phyloP scores from a whole-genome alignment of 2,888 invertebrate genomes.

The Lithophane leautieri region DNA sequence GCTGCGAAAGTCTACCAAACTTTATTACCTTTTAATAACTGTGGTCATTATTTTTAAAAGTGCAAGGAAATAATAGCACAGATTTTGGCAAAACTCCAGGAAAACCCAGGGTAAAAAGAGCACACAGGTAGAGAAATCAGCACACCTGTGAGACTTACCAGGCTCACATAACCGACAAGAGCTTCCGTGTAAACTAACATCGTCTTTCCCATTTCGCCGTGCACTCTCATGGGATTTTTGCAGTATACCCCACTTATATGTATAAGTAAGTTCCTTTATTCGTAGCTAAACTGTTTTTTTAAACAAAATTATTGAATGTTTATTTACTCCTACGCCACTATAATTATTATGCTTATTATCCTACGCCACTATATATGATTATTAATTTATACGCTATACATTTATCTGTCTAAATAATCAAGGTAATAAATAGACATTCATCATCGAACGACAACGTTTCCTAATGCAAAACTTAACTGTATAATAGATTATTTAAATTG shows the following conservation, averaged over 20 bases:
- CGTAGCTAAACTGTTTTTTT: conserved; percentile 1
- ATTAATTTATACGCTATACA: too few species aligned
- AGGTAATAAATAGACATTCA: too few species aligned
- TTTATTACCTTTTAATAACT: neutral
- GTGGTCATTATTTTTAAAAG: neutral
- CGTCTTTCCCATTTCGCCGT: conserved; percentile 6
- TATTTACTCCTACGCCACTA: too few species aligned
- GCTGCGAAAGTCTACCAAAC: neutral
- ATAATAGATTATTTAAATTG: too few species aligned
- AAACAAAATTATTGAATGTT: neutral
- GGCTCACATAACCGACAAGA: conserved; percentile 42
- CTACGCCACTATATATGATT: too few species aligned
- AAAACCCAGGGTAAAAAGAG: conserved; percentile 3
- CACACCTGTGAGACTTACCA: conserved; percentile 52
- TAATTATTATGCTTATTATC: too few species aligned
- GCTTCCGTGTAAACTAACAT: conserved; percentile 14
- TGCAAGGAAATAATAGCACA: neutral
- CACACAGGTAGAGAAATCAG: conserved; percentile 37
- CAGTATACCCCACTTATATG: neutral
- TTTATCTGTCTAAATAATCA: too few species aligned
- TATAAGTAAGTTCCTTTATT: conserved; percentile 8
- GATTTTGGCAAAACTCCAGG: neutral
- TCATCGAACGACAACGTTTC: too few species aligned
- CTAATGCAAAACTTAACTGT: too few species aligned
- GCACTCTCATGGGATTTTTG: conserved; percentile 17